Percentiles rank a stretch among this genome's conserved stretches.
These are phyloP conservation scores for Gnatocerus cornutus DNA, from an alignment of 2,888 invertebrate species.

Conservation along the genomic window DNA sequence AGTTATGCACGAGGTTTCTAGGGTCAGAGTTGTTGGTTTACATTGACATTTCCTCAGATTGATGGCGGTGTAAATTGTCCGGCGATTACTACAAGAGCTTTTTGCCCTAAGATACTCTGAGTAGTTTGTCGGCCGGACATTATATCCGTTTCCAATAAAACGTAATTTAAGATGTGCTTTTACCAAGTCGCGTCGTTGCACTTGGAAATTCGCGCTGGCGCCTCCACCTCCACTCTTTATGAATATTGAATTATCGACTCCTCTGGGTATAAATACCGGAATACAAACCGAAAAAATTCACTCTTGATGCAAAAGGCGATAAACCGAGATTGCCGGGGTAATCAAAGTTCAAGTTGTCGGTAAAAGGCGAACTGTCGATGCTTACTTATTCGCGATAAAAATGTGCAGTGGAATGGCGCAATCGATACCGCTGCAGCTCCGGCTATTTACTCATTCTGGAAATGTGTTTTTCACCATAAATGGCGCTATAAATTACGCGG, in stretches of 20 bases:
- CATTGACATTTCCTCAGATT: conserved; percentile 54
- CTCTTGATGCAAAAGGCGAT: background rate
- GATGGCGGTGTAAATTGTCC: conserved; percentile 54
- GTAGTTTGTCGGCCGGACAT: conserved; percentile 15
- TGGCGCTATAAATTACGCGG: conserved; percentile 27
- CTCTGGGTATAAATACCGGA: conserved; percentile 1
- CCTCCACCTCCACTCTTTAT: conserved; percentile 3
- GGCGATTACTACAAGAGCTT: conserved; percentile 48
- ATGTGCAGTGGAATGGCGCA: conserved; percentile 12
- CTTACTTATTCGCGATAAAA: conserved; percentile 23
- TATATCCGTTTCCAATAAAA: conserved; percentile 14
- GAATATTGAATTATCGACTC: conserved; percentile 13
- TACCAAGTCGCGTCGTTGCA: background rate
- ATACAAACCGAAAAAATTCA: background rate
- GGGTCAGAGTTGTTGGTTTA: conserved; percentile 51
- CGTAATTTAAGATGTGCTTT: conserved; percentile 8
- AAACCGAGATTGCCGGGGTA: background rate
- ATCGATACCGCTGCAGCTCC: conserved; percentile 32
- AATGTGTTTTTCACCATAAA: conserved; percentile 39
- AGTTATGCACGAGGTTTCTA: conserved; percentile 50
- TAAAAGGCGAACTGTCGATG: conserved; percentile 22
- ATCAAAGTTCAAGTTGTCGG: conserved; percentile 16
- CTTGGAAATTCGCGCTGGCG: background rate
- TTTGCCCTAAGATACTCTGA: conserved; percentile 28
- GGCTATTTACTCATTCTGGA: conserved; percentile 32